Evolutionary conservation across 2,113 vertebrate genomes (phyloP).

Genomic region (Macaca fascicularis): T2T-MFA8v1.1 NC_088379.1:71525501-71526000

Average conservation of each 20-base stretch:
- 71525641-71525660: neutral
- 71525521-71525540: neutral
- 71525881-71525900: constrained; percentile 22
- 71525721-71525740: neutral
- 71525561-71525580: neutral
- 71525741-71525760: neutral
- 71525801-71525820: constrained; percentile 27
- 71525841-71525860: constrained; percentile 62
- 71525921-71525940: constrained; percentile 46
- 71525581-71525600: neutral
- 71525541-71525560: neutral
- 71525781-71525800: neutral
- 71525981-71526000: too few species aligned
- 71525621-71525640: neutral
- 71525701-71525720: too few species aligned
- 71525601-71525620: neutral
- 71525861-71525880: constrained; percentile 59
- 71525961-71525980: too few species aligned
- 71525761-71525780: constrained; percentile 48
- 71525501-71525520: neutral
- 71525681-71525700: neutral
- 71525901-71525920: constrained; percentile 64
- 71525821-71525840: constrained; percentile 55
- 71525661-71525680: neutral
- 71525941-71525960: too few species aligned